Evolutionary conservation across 2,888 invertebrate genomes (phyloP).

Genomic region (Acronicta alni): DNA sequence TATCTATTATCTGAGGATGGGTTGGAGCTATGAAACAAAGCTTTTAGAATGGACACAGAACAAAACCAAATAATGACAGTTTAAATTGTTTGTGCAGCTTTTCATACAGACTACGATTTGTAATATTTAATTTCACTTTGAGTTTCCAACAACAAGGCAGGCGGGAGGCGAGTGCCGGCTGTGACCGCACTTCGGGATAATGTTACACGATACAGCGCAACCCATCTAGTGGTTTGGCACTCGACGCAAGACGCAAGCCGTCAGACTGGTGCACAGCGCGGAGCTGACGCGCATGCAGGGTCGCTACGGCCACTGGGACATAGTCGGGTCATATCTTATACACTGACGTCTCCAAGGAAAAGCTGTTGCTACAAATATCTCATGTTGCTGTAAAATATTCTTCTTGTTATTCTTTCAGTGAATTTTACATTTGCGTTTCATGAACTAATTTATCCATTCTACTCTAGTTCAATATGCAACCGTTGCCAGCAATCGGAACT

Average conservation of each 20-base stretch:
- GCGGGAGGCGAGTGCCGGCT: constrained; percentile 50
- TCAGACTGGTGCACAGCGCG: constrained; percentile 35
- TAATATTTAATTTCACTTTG: constrained; percentile 50
- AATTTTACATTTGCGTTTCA: background rate
- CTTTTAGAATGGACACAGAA: constrained; percentile 26
- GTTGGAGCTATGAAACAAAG: constrained; percentile 27
- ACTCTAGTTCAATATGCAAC: constrained; percentile 5
- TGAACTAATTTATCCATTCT: constrained; percentile 7
- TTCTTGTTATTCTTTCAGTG: background rate
- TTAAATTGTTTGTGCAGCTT: constrained; percentile 49
- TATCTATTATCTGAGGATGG: constrained; percentile 33
- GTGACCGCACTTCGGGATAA: constrained; percentile 69
- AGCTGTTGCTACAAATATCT: constrained; percentile 24
- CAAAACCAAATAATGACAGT: constrained; percentile 50
- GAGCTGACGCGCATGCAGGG: constrained; percentile 25
- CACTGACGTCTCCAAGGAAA: constrained; percentile 44
- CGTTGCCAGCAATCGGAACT: constrained; percentile 43
- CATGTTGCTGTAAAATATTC: constrained; percentile 3
- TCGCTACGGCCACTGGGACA: constrained; percentile 42
- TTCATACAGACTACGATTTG: constrained; percentile 42
- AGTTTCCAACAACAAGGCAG: constrained; percentile 39
- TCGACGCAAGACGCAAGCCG: constrained; percentile 56
- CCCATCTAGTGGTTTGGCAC: constrained; percentile 69
- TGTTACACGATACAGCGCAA: constrained; percentile 65
- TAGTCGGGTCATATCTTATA: constrained; percentile 30